Conservation (phyloP, 2,888 invertebrate genomes). For the Tetheella fluctuosa region DNA sequence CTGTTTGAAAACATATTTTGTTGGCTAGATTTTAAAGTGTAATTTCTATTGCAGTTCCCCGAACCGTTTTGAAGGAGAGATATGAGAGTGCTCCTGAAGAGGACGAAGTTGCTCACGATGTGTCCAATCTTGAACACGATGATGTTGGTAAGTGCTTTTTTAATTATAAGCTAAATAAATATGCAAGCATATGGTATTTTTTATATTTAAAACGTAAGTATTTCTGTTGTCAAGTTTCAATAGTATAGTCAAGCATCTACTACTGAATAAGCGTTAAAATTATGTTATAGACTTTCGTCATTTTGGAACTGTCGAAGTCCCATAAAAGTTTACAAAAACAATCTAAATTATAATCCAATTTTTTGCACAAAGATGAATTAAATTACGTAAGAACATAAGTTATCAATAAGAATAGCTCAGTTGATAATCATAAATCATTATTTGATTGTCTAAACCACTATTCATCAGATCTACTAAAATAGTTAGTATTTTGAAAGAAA, state of each 20-base stretch:
- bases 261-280: neutral
- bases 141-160: conserved; percentile 79
- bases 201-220: neutral
- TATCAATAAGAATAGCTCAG: no score
- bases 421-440: no score
- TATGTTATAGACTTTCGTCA: no score
- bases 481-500: no score
- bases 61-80: conserved; percentile 92
- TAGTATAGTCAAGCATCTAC: neutral
- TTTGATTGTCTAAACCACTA: no score
- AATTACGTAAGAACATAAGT: no score
- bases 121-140: conserved; percentile 77
- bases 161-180: conserved; percentile 26
- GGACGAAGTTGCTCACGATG: conserved; percentile 87
- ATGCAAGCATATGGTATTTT: conserved; percentile 23
- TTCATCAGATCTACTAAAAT: no score
- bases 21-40: conserved; percentile 43
- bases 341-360: no score
- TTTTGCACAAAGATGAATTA: no score
- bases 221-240: no score
- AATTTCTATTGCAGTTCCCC: conserved; percentile 86
- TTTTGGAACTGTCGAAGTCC: no score
- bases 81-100: conserved; percentile 91
- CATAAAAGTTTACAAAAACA: no score
- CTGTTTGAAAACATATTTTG: conserved; percentile 39